Conservation (phyloP, 2,113 vertebrate genomes). For the Trematomus loennbergii region DNA sequence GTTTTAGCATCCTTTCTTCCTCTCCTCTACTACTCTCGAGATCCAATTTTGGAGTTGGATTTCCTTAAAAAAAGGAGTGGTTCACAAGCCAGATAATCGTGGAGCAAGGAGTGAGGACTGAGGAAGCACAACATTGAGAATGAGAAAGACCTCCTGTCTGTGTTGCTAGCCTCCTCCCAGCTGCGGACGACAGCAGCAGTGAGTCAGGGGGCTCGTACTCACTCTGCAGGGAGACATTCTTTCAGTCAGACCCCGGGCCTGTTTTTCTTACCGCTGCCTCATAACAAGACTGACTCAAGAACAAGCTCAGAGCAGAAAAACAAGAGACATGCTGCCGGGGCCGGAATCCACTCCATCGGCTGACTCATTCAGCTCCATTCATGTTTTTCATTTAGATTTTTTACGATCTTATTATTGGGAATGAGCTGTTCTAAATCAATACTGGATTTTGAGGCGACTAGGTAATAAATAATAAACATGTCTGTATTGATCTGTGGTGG, state of each 20-base stretch:
- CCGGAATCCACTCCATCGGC: not conserved
- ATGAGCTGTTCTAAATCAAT: not conserved
- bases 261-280: conserved; percentile 17
- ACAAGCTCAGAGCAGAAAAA: not conserved
- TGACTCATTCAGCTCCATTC: not conserved
- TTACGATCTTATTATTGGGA: not conserved
- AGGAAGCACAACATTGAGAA: too few relatives aligned
- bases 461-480: not conserved
- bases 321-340: not conserved
- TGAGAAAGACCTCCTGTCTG: too few relatives aligned
- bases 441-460: not conserved
- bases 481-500: conserved; percentile 12
- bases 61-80: too few relatives aligned
- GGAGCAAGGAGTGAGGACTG: too few relatives aligned
- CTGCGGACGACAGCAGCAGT: conserved; percentile 2
- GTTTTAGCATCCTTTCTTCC: too few relatives aligned
- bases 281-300: conserved; percentile 34
- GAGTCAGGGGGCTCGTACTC: conserved; percentile 53
- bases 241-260: conserved; percentile 39
- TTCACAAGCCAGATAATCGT: too few relatives aligned
- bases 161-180: not conserved
- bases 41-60: too few relatives aligned
- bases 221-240: conserved; percentile 55
- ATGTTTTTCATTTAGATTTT: not conserved
- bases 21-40: too few relatives aligned